Base-by-base conservation (phyloP, 2,113 vertebrate genomes). In the Actenoides hombroni region DNA sequence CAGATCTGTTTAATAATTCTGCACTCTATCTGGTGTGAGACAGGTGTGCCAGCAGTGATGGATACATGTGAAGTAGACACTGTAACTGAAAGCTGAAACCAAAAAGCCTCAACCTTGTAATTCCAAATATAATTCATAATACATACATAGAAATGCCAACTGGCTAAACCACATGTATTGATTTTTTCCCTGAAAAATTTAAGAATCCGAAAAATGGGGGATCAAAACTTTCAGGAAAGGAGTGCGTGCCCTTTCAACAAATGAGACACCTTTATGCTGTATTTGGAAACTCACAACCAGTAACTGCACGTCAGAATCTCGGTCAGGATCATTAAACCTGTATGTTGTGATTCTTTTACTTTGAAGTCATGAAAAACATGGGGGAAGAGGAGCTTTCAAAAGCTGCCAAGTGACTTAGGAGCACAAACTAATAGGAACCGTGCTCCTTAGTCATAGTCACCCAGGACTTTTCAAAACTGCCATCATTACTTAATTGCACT, bases 381-480 rank as follows among this genome's bases (percentile, higher is more conserved):
- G 9, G 9, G 33, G 67, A 83, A 77, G 56, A 64, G 28, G 63
- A 79, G 26, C 44, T 78, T 85, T 73, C 40, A 76, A 90, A 95
- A 93, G 78, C 37, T 82, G 24, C 25, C 54, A 70, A 44, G 67
- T 91, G 67, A 91, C 70, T 94, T 88, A 83, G 70, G 85, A 91
- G 75, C 78, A 57, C 88, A 93, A 83, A 93, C 83, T 93, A 96
- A 92, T 86, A 46, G 79, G 59, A 80, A 65, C 16, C 13, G 13
- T 51, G 42, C 28, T 88, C 40, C 79, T 61, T 57, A 65, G 33
- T 86, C 79, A 71, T 57, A 65, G 35, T 86, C 75, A 67, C 33
- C 19, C 3, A 19, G 71, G 69, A 92, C 37, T 74, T 93, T 87
- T 93, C 56, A 77, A 81, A 96, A 90, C 80, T 67, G n/a, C 68